Conservation (phyloP, 2,888 invertebrate species). For the Macroteleia sp. region DNA sequence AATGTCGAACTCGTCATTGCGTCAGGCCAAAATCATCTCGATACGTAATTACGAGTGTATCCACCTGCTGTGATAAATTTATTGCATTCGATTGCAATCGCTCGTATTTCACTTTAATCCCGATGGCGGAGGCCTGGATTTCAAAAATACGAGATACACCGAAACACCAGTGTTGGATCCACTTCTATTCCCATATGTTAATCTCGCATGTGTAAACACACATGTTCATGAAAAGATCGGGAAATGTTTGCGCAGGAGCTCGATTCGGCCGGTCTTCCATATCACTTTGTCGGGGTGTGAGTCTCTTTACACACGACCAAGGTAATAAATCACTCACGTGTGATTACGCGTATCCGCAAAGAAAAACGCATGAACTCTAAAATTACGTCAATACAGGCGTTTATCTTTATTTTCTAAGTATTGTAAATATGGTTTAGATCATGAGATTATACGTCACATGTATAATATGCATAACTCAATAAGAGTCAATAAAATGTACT, state of each 20-base stretch:
- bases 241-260: slow-evolving; percentile 60
- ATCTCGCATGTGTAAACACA: slow-evolving; percentile 62
- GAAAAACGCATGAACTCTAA: slow-evolving; percentile 27
- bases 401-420: slow-evolving; percentile 23
- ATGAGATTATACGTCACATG: too few species aligned
- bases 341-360: slow-evolving; percentile 52
- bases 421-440: slow-evolving; percentile 24
- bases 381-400: slow-evolving; percentile 14
- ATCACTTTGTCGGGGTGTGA: slow-evolving; percentile 38
- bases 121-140: slow-evolving; percentile 55
- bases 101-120: slow-evolving; percentile 64
- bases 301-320: slow-evolving; percentile 42
- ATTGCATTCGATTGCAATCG: slow-evolving; percentile 64
- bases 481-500: too few species aligned
- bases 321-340: slow-evolving; percentile 56
- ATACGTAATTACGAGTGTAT: slow-evolving; percentile 63
- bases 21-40: slow-evolving; percentile 55
- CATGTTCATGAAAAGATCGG: slow-evolving; percentile 64
- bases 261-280: slow-evolving; percentile 47
- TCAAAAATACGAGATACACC: slow-evolving; percentile 59
- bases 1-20: slow-evolving; percentile 37
- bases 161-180: slow-evolving; percentile 50
- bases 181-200: slow-evolving; percentile 61
- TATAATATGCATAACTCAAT: too few species aligned
- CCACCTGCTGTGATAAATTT: slow-evolving; percentile 63